Percentiles rank a stretch among this genome's conserved stretches.
phyloP scores from a whole-genome alignment of 2,888 invertebrate genomes.

The Macrosiphum euphorbiae region DNA sequence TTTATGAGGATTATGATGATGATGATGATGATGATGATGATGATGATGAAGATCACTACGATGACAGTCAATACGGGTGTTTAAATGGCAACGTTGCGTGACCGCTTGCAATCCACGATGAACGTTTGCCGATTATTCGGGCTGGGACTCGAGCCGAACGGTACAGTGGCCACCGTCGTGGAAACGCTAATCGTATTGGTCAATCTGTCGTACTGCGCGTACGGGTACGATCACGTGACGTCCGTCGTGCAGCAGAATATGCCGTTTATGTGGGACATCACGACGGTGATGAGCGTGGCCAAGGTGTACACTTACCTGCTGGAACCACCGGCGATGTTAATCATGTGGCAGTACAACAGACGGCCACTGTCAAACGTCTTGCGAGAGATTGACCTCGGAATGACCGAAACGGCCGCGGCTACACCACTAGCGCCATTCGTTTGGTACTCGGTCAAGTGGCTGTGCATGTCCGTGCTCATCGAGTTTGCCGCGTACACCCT shows the following conservation, averaged over 20 bases:
- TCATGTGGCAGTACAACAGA: background rate
- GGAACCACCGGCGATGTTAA: background rate
- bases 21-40: no score
- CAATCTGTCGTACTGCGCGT: background rate
- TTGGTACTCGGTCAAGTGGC: background rate
- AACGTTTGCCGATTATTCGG: background rate
- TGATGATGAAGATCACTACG: no score
- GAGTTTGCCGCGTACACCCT: background rate
- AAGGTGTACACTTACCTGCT: conserved; percentile 17
- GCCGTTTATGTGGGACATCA: background rate
- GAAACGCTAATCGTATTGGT: background rate
- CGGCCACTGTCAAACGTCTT: background rate
- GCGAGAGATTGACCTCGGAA: background rate
- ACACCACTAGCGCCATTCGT: background rate
- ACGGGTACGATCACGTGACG: background rate
- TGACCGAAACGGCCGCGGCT: background rate
- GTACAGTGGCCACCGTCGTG: background rate
- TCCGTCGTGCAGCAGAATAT: background rate
- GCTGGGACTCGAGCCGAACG: background rate
- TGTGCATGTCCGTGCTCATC: background rate
- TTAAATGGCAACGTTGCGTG: background rate
- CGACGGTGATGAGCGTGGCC: conserved; percentile 24
- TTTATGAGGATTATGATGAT: no score
- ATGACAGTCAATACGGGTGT: background rate
- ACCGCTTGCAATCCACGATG: background rate